Percentiles rank a stretch among this genome's conserved stretches.
These are phyloP conservation scores for Scaeva pyrastri DNA, from an alignment of 2,888 invertebrate species.

Conservation along the genomic window DNA sequence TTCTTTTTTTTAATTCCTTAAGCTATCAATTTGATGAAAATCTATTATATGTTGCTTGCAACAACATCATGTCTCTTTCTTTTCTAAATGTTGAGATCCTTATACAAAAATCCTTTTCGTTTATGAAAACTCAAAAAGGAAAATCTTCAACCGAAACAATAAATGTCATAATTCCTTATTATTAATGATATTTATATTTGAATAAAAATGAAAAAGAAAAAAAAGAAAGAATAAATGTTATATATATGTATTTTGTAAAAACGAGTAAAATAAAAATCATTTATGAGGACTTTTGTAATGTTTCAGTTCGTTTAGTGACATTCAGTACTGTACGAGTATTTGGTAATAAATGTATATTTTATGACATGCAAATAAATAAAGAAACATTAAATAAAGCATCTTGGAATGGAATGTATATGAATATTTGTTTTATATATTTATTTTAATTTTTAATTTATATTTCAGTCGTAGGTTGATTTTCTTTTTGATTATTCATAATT, in stretches of 20 bases:
- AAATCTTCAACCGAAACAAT: constrained; percentile 15
- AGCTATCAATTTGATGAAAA: constrained; percentile 25
- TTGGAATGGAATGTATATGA: not conserved
- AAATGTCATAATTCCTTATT: constrained; percentile 52
- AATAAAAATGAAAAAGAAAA: constrained; percentile 1
- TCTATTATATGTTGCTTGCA: constrained; percentile 15
- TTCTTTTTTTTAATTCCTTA: not conserved
- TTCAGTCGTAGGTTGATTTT: too few relatives aligned
- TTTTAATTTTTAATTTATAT: not conserved
- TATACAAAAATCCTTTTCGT: constrained; percentile 10
- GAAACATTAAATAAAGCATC: constrained; percentile 3
- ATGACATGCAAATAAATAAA: constrained; percentile 34
- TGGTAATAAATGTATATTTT: constrained; percentile 42
- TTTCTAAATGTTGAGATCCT: not conserved
- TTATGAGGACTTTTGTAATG: constrained; percentile 31
- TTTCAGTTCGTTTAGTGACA: constrained; percentile 23
- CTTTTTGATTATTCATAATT: too few relatives aligned
- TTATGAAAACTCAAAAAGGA: not conserved
- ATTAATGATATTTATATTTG: constrained; percentile 43
- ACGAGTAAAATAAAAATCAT: not conserved
- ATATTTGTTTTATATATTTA: not conserved
- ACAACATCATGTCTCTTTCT: not conserved
- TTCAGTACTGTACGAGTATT: too few relatives aligned
- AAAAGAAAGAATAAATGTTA: not conserved
- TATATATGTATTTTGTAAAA: not conserved